Evolutionary conservation across 2,113 vertebrate genomes (phyloP).

Genomic region (Salvelinus namaycush): DNA sequence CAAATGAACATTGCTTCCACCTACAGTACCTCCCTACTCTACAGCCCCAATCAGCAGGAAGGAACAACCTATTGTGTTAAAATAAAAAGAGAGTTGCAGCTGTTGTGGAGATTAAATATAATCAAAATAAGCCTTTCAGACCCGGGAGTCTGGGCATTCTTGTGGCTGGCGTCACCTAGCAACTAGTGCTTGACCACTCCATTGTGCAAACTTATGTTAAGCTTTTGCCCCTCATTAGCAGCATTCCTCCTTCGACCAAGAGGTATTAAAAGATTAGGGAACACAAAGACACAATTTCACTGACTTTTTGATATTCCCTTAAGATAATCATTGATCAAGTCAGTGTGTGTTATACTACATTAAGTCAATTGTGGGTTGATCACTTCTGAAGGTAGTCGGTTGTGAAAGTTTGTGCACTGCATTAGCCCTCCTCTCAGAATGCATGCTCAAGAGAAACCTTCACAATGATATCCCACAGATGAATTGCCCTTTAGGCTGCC

Average conservation of each 20-base stretch:
- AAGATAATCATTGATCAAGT: conserved; percentile 72
- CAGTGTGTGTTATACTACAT: conserved; percentile 38
- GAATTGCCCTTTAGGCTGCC: conserved; percentile 27
- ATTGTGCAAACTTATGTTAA: conserved; percentile 76
- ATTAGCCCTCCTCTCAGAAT: conserved; percentile 23
- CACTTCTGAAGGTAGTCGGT: background rate
- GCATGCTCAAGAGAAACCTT: conserved; percentile 29
- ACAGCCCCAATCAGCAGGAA: conserved; percentile 8
- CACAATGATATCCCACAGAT: conserved; percentile 23
- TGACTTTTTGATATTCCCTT: conserved; percentile 78
- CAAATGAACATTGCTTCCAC: conserved; percentile 12
- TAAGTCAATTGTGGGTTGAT: background rate
- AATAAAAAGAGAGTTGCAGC: conserved; percentile 68
- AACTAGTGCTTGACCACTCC: conserved; percentile 78
- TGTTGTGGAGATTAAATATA: conserved; percentile 78
- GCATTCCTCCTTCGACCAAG: conserved; percentile 73
- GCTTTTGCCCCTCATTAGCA: conserved; percentile 76
- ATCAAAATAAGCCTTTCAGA: conserved; percentile 75
- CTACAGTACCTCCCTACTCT: conserved; percentile 16
- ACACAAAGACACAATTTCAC: conserved; percentile 72
- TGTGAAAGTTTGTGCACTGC: conserved; percentile 18
- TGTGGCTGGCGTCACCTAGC: conserved; percentile 78
- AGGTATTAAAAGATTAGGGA: conserved; percentile 82
- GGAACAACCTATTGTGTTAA: conserved; percentile 57
- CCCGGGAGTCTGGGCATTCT: conserved; percentile 74